A percentile compares a stretch with the other conserved stretches of the same genome.
Conservation (phyloP, 2,113 vertebrate species). For the Gymnocephalus cernua region DNA sequence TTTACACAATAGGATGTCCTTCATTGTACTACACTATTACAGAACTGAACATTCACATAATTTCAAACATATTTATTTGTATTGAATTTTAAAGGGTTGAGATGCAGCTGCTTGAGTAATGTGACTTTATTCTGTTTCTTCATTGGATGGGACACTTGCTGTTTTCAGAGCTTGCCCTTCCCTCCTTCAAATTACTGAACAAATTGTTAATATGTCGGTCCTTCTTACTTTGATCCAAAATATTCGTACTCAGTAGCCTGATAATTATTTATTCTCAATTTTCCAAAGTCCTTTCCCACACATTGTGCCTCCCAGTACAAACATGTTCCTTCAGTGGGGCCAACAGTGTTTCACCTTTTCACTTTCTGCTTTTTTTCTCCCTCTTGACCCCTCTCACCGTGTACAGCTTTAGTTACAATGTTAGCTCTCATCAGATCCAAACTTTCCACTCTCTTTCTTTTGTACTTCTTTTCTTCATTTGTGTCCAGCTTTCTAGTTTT, state of each 20-base stretch:
- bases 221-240: slow-evolving; percentile 39
- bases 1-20: slow-evolving; percentile 16
- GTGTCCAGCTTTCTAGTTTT: slow-evolving; percentile 44
- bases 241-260: slow-evolving; percentile 17
- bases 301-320: slow-evolving; percentile 47
- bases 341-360: slow-evolving; percentile 62
- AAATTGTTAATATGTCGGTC: slow-evolving; percentile 35
- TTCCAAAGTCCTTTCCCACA: slow-evolving; percentile 62
- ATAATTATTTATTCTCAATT: slow-evolving; percentile 44
- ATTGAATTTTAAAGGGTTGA: background rate
- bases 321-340: slow-evolving; percentile 38
- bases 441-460: slow-evolving; percentile 51
- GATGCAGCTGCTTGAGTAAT: background rate
- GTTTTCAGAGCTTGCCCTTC: background rate
- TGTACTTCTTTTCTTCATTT: slow-evolving; percentile 37
- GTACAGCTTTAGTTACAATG: slow-evolving; percentile 65
- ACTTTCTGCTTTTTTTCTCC: slow-evolving; percentile 29
- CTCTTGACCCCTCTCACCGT: slow-evolving; percentile 58
- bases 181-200: slow-evolving; percentile 35
- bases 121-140: background rate
- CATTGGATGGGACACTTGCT: slow-evolving; percentile 1
- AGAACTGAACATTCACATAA: background rate
- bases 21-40: background rate
- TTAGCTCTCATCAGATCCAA: slow-evolving; percentile 66
- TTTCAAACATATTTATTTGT: background rate